Percentiles rank a stretch among this genome's conserved stretches.
Evolutionary conservation across 2,888 invertebrate species (phyloP).

Genomic region (Monopis laevigella): DNA sequence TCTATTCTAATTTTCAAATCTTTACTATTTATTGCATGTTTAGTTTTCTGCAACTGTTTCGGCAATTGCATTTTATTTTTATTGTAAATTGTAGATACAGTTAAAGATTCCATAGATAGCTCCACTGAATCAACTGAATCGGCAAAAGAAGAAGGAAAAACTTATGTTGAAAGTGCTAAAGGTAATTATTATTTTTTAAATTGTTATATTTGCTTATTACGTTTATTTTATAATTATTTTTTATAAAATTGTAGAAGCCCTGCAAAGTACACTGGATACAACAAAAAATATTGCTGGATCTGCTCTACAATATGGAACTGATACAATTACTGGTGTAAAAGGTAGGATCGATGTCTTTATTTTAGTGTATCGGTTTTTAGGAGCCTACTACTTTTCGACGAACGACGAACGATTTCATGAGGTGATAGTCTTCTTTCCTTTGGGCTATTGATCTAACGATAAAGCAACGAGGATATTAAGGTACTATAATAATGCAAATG

Average conservation of each 20-base stretch:
- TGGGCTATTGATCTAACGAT: no score
- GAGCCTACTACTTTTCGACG: no score
- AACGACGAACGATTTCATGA: no score
- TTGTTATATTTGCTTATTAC: conserved; percentile 2
- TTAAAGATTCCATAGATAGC: conserved; percentile 33
- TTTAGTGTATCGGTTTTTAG: no score
- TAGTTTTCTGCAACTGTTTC: background rate
- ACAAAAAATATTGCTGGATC: conserved; percentile 34
- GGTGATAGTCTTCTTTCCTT: no score
- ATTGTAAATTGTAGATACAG: conserved; percentile 40
- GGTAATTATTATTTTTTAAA: conserved; percentile 27
- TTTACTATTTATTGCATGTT: no score
- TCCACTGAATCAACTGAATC: conserved; percentile 35
- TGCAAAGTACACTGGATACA: conserved; percentile 31
- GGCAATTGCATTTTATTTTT: no score
- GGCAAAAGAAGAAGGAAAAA: conserved; percentile 26
- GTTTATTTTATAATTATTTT: background rate
- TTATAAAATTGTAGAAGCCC: conserved; percentile 32
- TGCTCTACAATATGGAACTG: conserved; percentile 33
- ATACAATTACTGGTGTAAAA: conserved; percentile 32
- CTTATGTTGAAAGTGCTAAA: conserved; percentile 36
- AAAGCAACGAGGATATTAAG: no score
- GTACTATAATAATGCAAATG: no score
- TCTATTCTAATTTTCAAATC: no score
- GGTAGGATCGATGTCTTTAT: no score